Percentiles rank a stretch among this genome's conserved stretches.
Conservation (phyloP, 2,113 vertebrate species). For the Phalacrocorax aristotelis region DNA sequence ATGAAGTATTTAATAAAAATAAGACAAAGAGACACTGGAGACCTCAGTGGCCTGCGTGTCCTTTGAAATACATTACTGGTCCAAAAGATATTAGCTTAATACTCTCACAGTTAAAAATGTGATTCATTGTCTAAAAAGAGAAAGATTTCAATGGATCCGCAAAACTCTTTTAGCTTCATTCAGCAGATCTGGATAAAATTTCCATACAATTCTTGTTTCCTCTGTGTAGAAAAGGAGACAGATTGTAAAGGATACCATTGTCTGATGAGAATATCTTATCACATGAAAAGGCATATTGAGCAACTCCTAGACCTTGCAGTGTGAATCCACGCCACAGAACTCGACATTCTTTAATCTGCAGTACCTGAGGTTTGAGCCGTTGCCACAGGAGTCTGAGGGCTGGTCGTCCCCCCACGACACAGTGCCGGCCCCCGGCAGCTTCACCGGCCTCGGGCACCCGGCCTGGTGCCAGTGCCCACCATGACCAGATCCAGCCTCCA, state of each 20-base stretch:
- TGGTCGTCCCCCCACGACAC: rapidly evolving
- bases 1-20: slow-evolving; percentile 71
- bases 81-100: slow-evolving; percentile 63
- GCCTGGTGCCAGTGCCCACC: rapidly evolving
- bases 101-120: slow-evolving; percentile 40
- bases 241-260: background rate
- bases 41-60: slow-evolving; percentile 16
- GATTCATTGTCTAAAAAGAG: slow-evolving; percentile 51
- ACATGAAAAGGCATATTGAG: background rate
- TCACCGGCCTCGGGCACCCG: rapidly evolving
- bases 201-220: background rate
- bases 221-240: background rate
- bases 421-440: background rate
- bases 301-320: rapidly evolving
- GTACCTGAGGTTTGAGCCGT: background rate
- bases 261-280: background rate
- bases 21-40: slow-evolving; percentile 64
- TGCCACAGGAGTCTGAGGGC: background rate
- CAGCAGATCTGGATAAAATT: background rate
- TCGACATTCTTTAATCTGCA: rapidly evolving
- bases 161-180: slow-evolving; percentile 16
- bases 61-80: slow-evolving; percentile 52
- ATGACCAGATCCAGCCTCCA: rapidly evolving
- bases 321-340: background rate
- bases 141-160: background rate